phyloP scores from a whole-genome alignment of 2,113 vertebrate genomes.

The Pristiophorus japonicus region DNA sequence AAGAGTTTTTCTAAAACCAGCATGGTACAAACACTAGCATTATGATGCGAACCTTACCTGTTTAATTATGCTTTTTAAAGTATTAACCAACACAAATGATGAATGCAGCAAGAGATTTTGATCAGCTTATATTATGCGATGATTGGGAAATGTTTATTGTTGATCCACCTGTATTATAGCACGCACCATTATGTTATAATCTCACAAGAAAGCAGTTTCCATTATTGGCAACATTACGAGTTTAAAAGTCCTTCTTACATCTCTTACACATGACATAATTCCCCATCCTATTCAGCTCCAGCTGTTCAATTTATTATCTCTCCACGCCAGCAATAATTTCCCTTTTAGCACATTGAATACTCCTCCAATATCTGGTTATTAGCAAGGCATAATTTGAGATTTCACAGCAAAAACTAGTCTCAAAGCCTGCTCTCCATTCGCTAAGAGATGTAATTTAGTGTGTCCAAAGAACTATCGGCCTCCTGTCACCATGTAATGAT shows the following conservation, averaged over 20 bases:
- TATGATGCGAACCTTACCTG: neutral
- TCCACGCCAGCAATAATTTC: neutral
- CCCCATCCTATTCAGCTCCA: neutral
- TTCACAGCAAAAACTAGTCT: neutral
- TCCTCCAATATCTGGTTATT: constrained; percentile 23
- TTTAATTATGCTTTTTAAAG: neutral
- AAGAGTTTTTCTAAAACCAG: neutral
- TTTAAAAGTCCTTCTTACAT: neutral
- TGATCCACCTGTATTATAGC: neutral
- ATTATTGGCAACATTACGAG: neutral
- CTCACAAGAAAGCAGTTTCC: neutral
- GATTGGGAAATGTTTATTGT: neutral
- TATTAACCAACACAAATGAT: neutral
- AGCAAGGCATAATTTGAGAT: constrained; percentile 13
- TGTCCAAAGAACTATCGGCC: neutral
- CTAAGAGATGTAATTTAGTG: neutral
- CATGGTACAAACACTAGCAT: too few relatives aligned
- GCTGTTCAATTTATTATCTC: constrained; percentile 5
- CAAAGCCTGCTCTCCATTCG: neutral
- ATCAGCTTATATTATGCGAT: neutral
- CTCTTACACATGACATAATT: neutral
- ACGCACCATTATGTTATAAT: neutral
- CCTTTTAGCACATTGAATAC: neutral
- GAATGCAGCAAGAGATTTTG: neutral
- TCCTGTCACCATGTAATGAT: neutral